Base-by-base conservation (phyloP, 2,113 vertebrate genomes). In the Thamnophis sirtalis region DNA sequence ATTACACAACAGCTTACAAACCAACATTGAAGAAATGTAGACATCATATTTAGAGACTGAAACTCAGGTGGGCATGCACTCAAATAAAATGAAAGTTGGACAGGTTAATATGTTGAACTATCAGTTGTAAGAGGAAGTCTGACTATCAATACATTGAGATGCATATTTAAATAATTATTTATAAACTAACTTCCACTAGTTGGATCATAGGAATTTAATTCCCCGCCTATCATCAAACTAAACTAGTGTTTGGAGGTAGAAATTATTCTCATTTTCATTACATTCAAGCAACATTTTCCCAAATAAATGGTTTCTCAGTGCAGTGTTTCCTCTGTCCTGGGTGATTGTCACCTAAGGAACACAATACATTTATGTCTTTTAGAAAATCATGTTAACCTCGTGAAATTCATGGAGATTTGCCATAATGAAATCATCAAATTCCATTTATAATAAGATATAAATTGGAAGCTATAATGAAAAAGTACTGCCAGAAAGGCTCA, bases 151-250 rank as follows among this genome's bases (percentile, higher is more conserved):
- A 80, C 15, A 85, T 24, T 58, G 11, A 43, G 90, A 51, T 43
- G 28, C n/a, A 68, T 90, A 9, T 3, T 53, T 55, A 80, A 38
- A 68, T 68, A 68, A 38, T 80, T 38, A 38, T 80, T 38, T 80
- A 38, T 51, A 9, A 22, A 38, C 15, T 89, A 33, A 43, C 5
- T 63, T 85, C 17, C 24, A 1, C 3, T 26, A 91, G 43, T 91
- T 0, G 0, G 89, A 21, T 89, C 0, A 0, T 86, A 28, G 24
- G 60, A 28, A 68, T 48, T 24, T 48, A 58, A 48, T 55, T 51
- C 4, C 48, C 49, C 7, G 7, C 73, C 24, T 84, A 7, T 43
- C 43, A 21, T 49, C 13, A 58, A n/a, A 49, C 28, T 91, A 58
- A 17, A 7, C 17, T 19, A 13, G 22, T 19, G 38, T 60, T 63